A percentile compares a stretch with the other conserved stretches of the same genome.
These are phyloP conservation scores for Lithophane ornitopus DNA, from an alignment of 2,888 invertebrate species.

Conservation along the genomic window DNA sequence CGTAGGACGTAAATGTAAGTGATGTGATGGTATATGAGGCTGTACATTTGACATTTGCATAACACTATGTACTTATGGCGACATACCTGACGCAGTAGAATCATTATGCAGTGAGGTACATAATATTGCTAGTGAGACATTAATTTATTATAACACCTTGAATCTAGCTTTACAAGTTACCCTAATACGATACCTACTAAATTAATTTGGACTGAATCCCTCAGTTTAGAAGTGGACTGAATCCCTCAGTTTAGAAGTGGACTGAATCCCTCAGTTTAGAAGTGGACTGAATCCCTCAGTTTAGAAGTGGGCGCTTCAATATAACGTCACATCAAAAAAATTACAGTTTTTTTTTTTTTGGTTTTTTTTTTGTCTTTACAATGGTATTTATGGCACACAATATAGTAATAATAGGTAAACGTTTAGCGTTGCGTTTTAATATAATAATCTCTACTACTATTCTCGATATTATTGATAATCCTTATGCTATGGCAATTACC, in stretches of 20 bases:
- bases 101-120: conserved; percentile 2
- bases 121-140: not conserved
- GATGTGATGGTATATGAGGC: conserved; percentile 33
- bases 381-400: not conserved
- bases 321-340: not conserved
- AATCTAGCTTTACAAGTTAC: not conserved
- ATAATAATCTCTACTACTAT: too few species aligned
- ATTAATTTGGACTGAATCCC: not conserved
- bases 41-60: conserved; percentile 46
- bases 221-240: not conserved
- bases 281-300: not conserved
- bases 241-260: not conserved
- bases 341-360: not conserved
- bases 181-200: not conserved
- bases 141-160: not conserved
- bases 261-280: not conserved
- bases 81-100: conserved; percentile 5
- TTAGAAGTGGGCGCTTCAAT: not conserved
- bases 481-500: not conserved
- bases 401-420: not conserved
- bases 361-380: not conserved
- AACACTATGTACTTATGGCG: conserved; percentile 8
- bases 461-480: not conserved
- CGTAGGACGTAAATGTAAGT: conserved; percentile 46
- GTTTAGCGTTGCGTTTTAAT: not conserved